A percentile compares a stretch with the other conserved stretches of the same genome.
These are phyloP conservation scores for Chloebia gouldiae DNA, from an alignment of 2,113 vertebrate species.

Conservation along the genomic window DNA sequence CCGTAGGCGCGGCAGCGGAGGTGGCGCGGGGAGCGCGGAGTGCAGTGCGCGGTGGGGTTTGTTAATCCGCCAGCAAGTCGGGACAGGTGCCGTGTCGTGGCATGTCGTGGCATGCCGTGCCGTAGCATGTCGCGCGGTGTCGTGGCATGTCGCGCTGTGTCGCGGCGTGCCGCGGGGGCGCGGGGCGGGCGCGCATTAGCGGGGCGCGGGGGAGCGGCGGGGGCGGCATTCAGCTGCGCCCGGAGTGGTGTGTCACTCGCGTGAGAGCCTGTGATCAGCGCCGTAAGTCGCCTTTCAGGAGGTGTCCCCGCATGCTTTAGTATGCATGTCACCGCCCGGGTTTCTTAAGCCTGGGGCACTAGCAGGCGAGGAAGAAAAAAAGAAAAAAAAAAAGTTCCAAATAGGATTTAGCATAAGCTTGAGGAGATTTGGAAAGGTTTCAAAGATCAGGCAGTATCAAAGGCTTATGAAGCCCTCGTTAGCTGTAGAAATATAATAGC, in stretches of 20 bases:
- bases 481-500: slow-evolving; percentile 88
- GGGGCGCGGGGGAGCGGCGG: neutral
- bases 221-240: slow-evolving; percentile 71
- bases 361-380: slow-evolving; percentile 77
- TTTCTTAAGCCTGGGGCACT: slow-evolving; percentile 81
- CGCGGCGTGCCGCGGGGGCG: neutral
- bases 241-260: slow-evolving; percentile 72
- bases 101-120: neutral
- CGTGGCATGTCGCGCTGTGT: neutral
- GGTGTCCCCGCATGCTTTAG: slow-evolving; percentile 70
- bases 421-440: slow-evolving; percentile 92
- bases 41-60: neutral
- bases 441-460: slow-evolving; percentile 95
- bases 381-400: slow-evolving; percentile 78
- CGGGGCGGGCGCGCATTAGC: neutral
- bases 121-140: neutral
- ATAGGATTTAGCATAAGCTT: slow-evolving; percentile 93
- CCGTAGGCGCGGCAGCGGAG: neutral
- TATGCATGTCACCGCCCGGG: slow-evolving; percentile 78
- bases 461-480: slow-evolving; percentile 95
- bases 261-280: slow-evolving; percentile 77
- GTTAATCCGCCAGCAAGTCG: neutral
- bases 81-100: neutral
- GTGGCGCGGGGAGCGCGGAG: neutral
- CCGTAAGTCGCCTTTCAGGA: slow-evolving; percentile 74